Percentiles rank a stretch among this genome's conserved stretches.
Evolutionary conservation across 2,113 vertebrate genomes (phyloP).

Genomic region (Erythrolamprus reginae): DNA sequence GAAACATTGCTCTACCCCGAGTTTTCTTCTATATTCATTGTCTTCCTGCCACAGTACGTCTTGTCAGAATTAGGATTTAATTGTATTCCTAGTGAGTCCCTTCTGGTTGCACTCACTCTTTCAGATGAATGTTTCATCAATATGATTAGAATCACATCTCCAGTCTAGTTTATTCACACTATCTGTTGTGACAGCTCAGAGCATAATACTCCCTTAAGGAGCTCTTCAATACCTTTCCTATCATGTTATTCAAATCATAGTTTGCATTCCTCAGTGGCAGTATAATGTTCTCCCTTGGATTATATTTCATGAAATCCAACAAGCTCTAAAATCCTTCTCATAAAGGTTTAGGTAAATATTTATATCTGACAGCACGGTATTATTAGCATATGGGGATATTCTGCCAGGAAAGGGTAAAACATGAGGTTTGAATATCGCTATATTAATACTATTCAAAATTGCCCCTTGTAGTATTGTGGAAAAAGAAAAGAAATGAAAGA

Average conservation of each 20-base stretch:
- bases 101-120: constrained; percentile 55
- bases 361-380: constrained; percentile 28
- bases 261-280: constrained; percentile 45
- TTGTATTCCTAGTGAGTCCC: constrained; percentile 58
- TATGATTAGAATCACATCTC: constrained; percentile 63
- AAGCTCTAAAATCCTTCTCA: constrained; percentile 44
- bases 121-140: constrained; percentile 66
- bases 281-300: constrained; percentile 47
- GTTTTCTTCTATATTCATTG: background rate
- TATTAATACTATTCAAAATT: background rate
- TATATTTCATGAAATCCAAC: constrained; percentile 37
- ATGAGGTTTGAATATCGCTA: background rate
- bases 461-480: background rate
- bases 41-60: constrained; percentile 12
- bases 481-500: background rate
- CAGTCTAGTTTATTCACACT: constrained; percentile 62
- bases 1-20: background rate
- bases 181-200: constrained; percentile 70
- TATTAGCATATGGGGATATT: background rate
- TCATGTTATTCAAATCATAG: constrained; percentile 67
- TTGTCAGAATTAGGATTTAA: constrained; percentile 59
- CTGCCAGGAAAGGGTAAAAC: background rate
- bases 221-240: constrained; percentile 55
- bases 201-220: constrained; percentile 67
- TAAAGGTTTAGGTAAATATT: constrained; percentile 51